These are phyloP conservation scores for Tuta absoluta DNA, from an alignment of 2,888 invertebrate species.

Conservation along the genomic window DNA sequence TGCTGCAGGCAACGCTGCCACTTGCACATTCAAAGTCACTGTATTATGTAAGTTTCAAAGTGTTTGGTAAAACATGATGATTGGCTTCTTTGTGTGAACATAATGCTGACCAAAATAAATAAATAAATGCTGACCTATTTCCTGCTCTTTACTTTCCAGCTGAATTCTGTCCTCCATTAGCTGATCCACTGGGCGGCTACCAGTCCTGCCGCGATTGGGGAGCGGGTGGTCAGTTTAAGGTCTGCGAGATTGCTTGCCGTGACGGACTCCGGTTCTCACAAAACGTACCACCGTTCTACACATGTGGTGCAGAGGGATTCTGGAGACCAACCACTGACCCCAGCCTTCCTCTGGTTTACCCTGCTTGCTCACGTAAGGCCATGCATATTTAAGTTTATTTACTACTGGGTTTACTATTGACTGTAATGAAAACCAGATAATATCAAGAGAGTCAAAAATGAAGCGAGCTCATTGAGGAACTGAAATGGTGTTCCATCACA, in stretches of 20 bases:
- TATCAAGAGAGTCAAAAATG: no score
- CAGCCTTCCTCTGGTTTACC: constrained; percentile 90
- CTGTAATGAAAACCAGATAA: no score
- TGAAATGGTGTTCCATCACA: no score
- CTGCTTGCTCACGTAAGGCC: constrained; percentile 93
- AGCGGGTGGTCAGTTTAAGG: constrained; percentile 96
- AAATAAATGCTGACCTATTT: background rate
- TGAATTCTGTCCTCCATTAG: constrained; percentile 94
- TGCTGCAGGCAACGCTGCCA: constrained; percentile 94
- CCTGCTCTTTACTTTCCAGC: constrained; percentile 74
- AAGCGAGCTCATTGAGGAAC: no score
- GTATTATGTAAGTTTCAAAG: constrained; percentile 88
- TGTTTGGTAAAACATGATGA: no score
- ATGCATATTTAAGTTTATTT: no score
- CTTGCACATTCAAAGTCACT: constrained; percentile 95
- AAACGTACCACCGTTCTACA: constrained; percentile 97
- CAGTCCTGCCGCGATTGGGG: constrained; percentile 98
- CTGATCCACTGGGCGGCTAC: constrained; percentile 94
- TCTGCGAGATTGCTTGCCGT: constrained; percentile 95
- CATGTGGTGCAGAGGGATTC: constrained; percentile 98
- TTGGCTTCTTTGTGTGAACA: no score
- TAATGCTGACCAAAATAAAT: background rate
- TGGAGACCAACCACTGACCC: constrained; percentile 95
- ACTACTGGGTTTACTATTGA: no score
- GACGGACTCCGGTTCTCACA: constrained; percentile 94